A percentile compares a stretch with the other conserved stretches of the same genome.
Evolutionary conservation across 1,140 invertebrate species (phyloP).

Genomic region (Caenorhabditis briggsae): DNA sequence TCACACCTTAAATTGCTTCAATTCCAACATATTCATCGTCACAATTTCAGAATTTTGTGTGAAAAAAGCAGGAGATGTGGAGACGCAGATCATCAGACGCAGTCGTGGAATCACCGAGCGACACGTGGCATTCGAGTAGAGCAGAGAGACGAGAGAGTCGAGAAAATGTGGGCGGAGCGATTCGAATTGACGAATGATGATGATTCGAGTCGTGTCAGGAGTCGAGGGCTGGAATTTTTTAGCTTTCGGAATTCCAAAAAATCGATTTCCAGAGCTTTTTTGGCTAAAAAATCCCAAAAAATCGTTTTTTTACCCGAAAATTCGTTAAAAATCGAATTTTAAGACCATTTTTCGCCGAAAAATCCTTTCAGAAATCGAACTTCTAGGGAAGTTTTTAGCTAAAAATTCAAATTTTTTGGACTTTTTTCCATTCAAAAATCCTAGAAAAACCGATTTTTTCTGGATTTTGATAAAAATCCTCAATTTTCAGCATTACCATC

Average conservation of each 20-base stretch:
- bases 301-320: background rate
- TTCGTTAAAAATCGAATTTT: background rate
- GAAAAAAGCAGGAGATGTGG: background rate
- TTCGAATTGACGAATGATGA: slow-evolving; percentile 42
- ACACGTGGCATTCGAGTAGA: slow-evolving; percentile 17
- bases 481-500: background rate
- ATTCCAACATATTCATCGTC: slow-evolving; percentile 29
- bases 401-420: background rate
- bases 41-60: slow-evolving; percentile 32
- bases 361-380: no score
- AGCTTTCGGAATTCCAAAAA: no score
- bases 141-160: slow-evolving; percentile 9
- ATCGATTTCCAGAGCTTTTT: background rate
- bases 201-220: background rate
- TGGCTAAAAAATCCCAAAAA: no score
- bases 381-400: background rate
- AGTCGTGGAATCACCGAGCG: background rate
- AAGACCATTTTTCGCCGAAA: no score
- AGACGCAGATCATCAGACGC: background rate
- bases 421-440: no score
- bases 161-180: slow-evolving; percentile 6
- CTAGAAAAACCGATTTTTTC: background rate
- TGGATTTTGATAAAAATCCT: background rate
- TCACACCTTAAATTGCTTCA: background rate
- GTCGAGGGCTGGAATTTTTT: background rate